Percentiles rank a stretch among this genome's conserved stretches.
Evolutionary conservation across 2,113 vertebrate genomes (phyloP).

Genomic region (Megaleporinus macrocephalus): DNA sequence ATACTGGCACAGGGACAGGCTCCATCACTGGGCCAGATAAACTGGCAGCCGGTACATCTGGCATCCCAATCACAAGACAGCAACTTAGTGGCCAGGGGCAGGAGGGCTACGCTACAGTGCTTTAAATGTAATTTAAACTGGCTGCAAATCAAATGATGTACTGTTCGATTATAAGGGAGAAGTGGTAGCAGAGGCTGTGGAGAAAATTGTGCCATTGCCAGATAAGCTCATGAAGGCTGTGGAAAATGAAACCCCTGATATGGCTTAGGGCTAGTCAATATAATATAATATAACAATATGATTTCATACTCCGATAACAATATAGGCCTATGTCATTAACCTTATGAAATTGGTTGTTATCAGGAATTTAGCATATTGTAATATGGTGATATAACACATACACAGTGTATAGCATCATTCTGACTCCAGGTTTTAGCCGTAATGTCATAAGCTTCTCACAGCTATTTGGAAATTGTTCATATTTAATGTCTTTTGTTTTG

Average conservation of each 20-base stretch:
- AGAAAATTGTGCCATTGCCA: neutral
- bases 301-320: neutral
- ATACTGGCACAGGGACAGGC: neutral
- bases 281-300: neutral
- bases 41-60: constrained; percentile 10
- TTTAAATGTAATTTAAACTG: constrained; percentile 11
- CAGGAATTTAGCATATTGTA: too few species aligned
- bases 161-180: neutral
- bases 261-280: neutral
- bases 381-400: neutral
- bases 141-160: neutral
- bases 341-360: neutral
- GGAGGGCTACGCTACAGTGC: constrained; percentile 2
- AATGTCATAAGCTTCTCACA: too few species aligned
- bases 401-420: neutral
- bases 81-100: neutral
- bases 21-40: neutral
- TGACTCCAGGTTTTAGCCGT: too few species aligned
- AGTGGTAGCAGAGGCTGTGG: neutral
- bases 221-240: neutral
- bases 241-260: neutral
- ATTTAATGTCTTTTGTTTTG: too few species aligned
- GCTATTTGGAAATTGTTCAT: too few species aligned
- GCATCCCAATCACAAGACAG: neutral
- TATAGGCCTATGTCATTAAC: neutral